These are phyloP conservation scores for Protobothrops mucrosquamatus DNA, from an alignment of 2,113 vertebrate genomes.

Conservation along the genomic window DNA sequence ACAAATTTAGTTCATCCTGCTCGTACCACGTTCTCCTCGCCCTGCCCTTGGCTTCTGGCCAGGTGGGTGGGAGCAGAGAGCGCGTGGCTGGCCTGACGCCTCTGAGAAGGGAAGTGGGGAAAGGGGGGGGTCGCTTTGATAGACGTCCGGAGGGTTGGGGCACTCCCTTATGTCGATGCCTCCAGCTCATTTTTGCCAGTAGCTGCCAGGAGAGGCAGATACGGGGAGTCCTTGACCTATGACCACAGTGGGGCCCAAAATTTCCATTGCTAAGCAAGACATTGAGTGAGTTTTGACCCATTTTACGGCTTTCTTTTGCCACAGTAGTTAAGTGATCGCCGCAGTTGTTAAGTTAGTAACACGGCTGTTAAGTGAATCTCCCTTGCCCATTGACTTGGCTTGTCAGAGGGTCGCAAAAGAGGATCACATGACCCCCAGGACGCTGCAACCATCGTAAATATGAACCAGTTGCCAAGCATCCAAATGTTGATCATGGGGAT, in stretches of 20 bases:
- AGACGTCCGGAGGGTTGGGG: background rate
- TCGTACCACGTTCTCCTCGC: background rate
- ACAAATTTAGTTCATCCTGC: background rate
- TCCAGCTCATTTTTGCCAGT: background rate
- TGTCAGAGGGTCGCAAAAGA: background rate
- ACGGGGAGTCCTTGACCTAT: background rate
- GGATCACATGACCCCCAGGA: too few species aligned
- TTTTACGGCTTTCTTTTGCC: background rate
- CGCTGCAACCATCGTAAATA: too few species aligned
- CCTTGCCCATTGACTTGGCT: background rate
- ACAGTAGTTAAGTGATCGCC: background rate
- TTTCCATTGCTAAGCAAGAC: background rate
- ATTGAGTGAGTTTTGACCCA: background rate
- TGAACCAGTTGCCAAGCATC: background rate
- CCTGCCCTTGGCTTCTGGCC: conserved; percentile 29
- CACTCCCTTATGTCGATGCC: background rate
- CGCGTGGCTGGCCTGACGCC: conserved; percentile 18
- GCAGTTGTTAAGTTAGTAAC: background rate
- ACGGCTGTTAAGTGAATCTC: background rate
- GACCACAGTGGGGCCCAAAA: background rate
- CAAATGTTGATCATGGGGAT: background rate
- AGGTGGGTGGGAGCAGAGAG: conserved; percentile 13
- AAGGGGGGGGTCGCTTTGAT: background rate
- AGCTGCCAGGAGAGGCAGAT: background rate
- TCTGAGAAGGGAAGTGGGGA: background rate